Base-by-base conservation (phyloP, 2,113 vertebrate species). In the Ptilorrhoa leucosticta region DNA sequence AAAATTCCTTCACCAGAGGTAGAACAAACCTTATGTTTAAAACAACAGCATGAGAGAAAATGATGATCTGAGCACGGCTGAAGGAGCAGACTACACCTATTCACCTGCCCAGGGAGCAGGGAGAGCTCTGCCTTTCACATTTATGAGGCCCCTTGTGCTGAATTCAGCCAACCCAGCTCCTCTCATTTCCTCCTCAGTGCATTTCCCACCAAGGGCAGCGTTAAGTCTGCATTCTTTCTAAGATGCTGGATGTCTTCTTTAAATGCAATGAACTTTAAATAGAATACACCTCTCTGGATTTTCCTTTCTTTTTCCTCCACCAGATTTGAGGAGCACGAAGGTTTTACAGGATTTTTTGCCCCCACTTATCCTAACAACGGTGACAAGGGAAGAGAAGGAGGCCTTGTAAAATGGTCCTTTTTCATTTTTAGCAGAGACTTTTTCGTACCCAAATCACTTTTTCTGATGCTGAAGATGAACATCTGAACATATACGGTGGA, bases 21-120 rank as follows among this genome's bases (percentile, higher is more conserved):
- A 73, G 90, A 72, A 70, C 23, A 83, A 88, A 65, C n/a, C 63
- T 94, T 50, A 94, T 77, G 85, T 94, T 94, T 96, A 89, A 94
- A 95, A 93, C 64, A 97, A 33, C 27, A 92, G 44, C 57, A 82
- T 27, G 44, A 53, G 6, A 50, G 65, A 27, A 92, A 86, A 71
- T 48, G 37, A 66, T 48, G 83, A 68, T 85, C 8, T 72, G 89
- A 91, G 83, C 65, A 37, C 69, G 31, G 26, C 68, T 83, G 80
- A 27, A 75, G 80, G 84, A 91, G 70, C 54, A 89, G 56, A 7
- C 77, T 76, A 0, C 65, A 39, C 54, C 83, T 21, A 8, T 69
- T 64, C 89, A 77, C 64, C 45, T 37, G 83, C 89, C 73, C 65
- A 30, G 81, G 83, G 89, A 89, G 40, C 70, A 61, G 45, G 13